Percentiles rank a stretch among this genome's conserved stretches.
Evolutionary conservation across 2,888 invertebrate genomes (phyloP).

Genomic region (Nycteola revayana): DNA sequence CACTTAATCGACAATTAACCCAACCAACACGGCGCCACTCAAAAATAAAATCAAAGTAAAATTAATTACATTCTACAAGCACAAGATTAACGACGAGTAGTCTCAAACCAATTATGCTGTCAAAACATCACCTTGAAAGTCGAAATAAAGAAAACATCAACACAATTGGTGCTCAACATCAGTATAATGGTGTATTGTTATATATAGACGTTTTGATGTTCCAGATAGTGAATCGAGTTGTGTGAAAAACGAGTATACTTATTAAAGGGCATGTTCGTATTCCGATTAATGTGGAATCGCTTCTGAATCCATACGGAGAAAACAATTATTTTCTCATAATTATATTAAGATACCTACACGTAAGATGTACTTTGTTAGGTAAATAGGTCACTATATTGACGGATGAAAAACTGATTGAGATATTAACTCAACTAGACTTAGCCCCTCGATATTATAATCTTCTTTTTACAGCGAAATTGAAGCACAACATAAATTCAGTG

Average conservation of each 20-base stretch:
- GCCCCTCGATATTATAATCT: too few relatives aligned
- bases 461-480: background rate
- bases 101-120: conserved; percentile 63
- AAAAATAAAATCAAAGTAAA: conserved; percentile 40
- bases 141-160: conserved; percentile 62
- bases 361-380: too few relatives aligned
- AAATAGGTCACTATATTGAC: too few relatives aligned
- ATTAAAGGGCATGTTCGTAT: too few relatives aligned
- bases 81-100: conserved; percentile 54
- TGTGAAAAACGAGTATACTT: conserved; percentile 72
- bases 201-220: conserved; percentile 53
- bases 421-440: too few relatives aligned
- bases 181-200: conserved; percentile 71
- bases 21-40: conserved; percentile 34
- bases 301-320: too few relatives aligned
- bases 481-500: too few relatives aligned
- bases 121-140: conserved; percentile 74
- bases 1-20: conserved; percentile 34
- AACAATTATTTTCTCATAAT: too few relatives aligned
- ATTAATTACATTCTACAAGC: conserved; percentile 50
- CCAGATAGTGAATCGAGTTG: conserved; percentile 50
- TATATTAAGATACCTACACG: too few relatives aligned
- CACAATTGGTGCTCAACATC: conserved; percentile 48
- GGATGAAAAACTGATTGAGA: too few relatives aligned
- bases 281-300: too few relatives aligned